These are phyloP conservation scores for Polia nebulosa DNA, from an alignment of 2,888 invertebrate genomes.

Conservation along the genomic window DNA sequence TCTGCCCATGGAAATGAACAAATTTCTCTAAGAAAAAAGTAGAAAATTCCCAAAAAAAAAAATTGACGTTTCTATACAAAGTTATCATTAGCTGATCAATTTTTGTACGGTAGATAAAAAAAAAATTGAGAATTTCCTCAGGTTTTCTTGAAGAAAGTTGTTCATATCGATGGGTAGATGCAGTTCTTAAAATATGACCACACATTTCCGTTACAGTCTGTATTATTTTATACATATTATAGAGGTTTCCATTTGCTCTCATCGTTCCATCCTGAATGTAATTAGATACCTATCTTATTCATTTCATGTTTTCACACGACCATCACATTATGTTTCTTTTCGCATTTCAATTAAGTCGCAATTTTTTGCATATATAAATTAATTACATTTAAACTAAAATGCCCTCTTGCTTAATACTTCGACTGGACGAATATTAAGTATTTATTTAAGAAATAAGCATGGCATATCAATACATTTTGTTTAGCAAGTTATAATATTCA, in stretches of 20 bases:
- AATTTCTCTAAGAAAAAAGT: too few species aligned
- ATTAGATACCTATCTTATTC: not conserved
- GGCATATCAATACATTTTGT: not conserved
- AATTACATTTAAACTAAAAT: constrained; percentile 4
- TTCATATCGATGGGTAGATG: too few species aligned
- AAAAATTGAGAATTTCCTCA: too few species aligned
- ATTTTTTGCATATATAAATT: not conserved
- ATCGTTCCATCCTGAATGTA: not conserved
- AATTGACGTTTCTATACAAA: too few species aligned
- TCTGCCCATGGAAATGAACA: too few species aligned
- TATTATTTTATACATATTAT: too few species aligned
- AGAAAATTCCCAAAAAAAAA: too few species aligned
- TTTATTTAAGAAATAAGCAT: not conserved
- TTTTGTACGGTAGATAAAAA: too few species aligned
- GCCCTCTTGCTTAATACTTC: not conserved
- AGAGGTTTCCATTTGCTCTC: not conserved
- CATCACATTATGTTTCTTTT: not conserved
- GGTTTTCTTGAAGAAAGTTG: too few species aligned
- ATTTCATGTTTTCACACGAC: not conserved
- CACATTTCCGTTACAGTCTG: too few species aligned
- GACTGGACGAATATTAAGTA: not conserved
- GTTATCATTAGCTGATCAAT: too few species aligned
- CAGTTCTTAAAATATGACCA: too few species aligned
- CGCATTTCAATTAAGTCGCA: not conserved
- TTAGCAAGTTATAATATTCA: not conserved